phyloP scores from a whole-genome alignment of 1,140 invertebrate genomes.

The Calycopis cecrops region DNA sequence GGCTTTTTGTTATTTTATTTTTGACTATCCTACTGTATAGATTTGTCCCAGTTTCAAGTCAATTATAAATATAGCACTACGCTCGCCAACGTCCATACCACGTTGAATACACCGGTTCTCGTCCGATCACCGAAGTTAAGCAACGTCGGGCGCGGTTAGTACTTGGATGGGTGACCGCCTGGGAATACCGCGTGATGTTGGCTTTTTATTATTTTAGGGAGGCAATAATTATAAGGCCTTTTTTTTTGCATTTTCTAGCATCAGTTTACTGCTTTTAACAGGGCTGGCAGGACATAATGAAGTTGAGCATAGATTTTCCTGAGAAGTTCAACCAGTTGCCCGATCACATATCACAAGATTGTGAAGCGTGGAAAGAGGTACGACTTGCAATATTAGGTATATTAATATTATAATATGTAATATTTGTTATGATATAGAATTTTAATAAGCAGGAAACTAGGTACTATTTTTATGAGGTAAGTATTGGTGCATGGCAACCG shows the following conservation, averaged over 20 bases:
- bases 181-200: constrained; percentile 26
- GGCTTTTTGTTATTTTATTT: constrained; percentile 5
- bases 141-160: constrained; percentile 34
- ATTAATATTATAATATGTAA: too few relatives aligned
- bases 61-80: not conserved
- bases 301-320: constrained; percentile 81
- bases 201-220: constrained; percentile 9
- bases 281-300: constrained; percentile 88
- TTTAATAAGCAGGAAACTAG: too few relatives aligned
- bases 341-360: constrained; percentile 78
- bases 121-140: constrained; percentile 38
- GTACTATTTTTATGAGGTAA: too few relatives aligned
- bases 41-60: too few relatives aligned
- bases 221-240: too few relatives aligned
- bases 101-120: constrained; percentile 42
- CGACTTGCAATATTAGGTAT: not conserved
- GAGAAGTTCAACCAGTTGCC: constrained; percentile 80
- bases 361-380: constrained; percentile 83
- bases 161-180: constrained; percentile 35
- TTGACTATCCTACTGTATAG: too few relatives aligned
- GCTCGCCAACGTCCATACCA: constrained; percentile 41
- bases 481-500: too few relatives aligned
- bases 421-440: too few relatives aligned
- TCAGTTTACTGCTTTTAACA: constrained; percentile 35
- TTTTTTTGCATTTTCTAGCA: too few relatives aligned